Base-by-base conservation (phyloP, 2,113 vertebrate species). In the Paralichthys olivaceus region DNA sequence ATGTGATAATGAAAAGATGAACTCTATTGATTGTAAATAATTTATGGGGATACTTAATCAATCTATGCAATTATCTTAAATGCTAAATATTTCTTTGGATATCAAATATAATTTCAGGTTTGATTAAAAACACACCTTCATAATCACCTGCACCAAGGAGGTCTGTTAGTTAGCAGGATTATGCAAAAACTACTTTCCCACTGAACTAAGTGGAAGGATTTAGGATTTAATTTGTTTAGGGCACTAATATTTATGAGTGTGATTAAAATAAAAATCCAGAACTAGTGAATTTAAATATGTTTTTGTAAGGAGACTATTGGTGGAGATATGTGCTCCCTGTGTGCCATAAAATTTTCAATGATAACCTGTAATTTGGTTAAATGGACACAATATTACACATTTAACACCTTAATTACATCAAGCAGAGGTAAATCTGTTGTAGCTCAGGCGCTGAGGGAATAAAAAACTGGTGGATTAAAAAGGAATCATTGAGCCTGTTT, bases 381-480 rank as follows among this genome's bases (percentile, higher is more conserved):
- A 67, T 17, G 22, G 43, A 68, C 61, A 29, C 12, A 57, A 45
- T 66, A 65, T 54, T n/a, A 45, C n/a, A 73, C 58, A 49, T 61
- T 64, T 60, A 66, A 63, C 67, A 67, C 61, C 15, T 7, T 57
- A 72, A 80, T 77, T 77, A 69, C 55, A 77, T 5, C 22, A 40
- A n/a, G 22, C 26, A 26, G 15, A 15, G 14, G 45, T 49, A 49
- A 11, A 80, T 78, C 77, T 76, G 67, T 60, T 85, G 66, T 67
- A 80, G 77, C 77, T 73, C 75, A 75, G 75, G 77, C 79, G 84
- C 75, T 62, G 7, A 20, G 71, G 62, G 63, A 81, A 80, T 58
- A 17, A 25, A 69, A 84, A 76, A 72, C 58, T 75, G 72, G 49
- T 73, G 53, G 28, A 81, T 65, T 70, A 45, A 82, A 62, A 65